These are phyloP conservation scores for Xenopus tropicalis DNA, from an alignment of 2,113 vertebrate species.

Conservation along the genomic window DNA sequence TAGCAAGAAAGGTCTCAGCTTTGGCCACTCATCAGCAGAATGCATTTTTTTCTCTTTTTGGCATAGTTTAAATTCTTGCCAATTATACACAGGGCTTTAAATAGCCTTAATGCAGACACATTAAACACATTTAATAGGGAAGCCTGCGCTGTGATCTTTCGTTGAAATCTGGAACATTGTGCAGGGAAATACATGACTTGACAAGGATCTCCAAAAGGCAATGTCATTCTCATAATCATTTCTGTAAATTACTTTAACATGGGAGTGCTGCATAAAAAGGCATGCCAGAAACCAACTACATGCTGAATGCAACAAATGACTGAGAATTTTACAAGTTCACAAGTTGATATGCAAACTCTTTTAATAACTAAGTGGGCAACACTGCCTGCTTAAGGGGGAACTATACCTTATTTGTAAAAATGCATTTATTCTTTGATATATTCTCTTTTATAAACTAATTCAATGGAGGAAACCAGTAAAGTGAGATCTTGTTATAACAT, in stretches of 20 bases:
- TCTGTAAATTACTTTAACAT: conserved; percentile 18
- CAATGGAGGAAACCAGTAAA: too few relatives aligned
- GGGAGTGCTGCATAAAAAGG: conserved; percentile 15
- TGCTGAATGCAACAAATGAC: background rate
- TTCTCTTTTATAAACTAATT: too few relatives aligned
- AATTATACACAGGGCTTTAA: conserved; percentile 4
- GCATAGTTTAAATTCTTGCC: conserved; percentile 23
- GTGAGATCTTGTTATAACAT: too few relatives aligned
- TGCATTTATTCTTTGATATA: too few relatives aligned
- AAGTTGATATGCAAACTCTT: background rate
- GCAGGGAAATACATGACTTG: conserved; percentile 7
- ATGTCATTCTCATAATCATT: conserved; percentile 4
- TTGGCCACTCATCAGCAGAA: conserved; percentile 14
- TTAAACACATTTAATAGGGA: background rate
- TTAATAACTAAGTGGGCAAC: background rate
- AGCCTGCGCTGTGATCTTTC: conserved; percentile 1
- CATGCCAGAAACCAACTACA: background rate
- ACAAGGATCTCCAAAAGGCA: conserved; percentile 21
- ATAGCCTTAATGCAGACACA: conserved; percentile 10
- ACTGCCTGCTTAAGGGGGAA: background rate
- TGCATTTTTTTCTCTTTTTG: background rate
- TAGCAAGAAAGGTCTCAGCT: background rate
- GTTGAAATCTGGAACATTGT: background rate
- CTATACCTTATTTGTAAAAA: too few relatives aligned
- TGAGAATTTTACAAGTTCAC: too few relatives aligned